These are phyloP conservation scores for Thalassophryne amazonica DNA, from an alignment of 2,797 vertebrate species.

Conservation along the genomic window DNA sequence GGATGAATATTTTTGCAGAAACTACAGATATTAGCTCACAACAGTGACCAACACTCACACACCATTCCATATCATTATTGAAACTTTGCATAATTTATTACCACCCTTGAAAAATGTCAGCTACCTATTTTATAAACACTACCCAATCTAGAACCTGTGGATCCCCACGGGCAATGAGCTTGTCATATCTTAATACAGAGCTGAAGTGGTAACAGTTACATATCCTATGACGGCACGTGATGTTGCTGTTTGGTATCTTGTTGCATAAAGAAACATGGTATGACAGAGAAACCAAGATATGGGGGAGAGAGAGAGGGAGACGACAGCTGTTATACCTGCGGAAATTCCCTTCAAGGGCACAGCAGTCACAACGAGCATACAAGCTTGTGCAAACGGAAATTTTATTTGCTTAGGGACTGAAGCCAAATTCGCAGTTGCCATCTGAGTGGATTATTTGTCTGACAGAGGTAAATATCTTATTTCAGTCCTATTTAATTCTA, in stretches of 20 bases:
- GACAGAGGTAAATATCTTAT: slow-evolving; percentile 43
- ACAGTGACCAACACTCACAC: too few species aligned
- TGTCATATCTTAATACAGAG: slow-evolving; percentile 4
- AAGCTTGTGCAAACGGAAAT: slow-evolving; percentile 22
- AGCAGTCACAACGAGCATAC: slow-evolving; percentile 38
- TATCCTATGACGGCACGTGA: slow-evolving; percentile 19
- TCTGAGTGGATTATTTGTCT: slow-evolving; percentile 13
- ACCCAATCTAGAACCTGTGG: too few species aligned
- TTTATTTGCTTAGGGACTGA: slow-evolving; percentile 19
- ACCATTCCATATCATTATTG: too few species aligned
- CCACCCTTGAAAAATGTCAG: too few species aligned
- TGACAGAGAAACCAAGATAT: slow-evolving; percentile 9
- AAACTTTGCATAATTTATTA: too few species aligned
- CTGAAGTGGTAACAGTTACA: slow-evolving; percentile 20
- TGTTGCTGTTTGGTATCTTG: slow-evolving; percentile 62
- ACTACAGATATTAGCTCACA: too few species aligned
- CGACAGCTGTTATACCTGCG: slow-evolving; percentile 53
- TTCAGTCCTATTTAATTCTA: background rate
- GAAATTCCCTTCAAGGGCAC: slow-evolving; percentile 68
- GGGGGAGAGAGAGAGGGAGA: slow-evolving; percentile 12
- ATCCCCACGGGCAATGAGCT: too few species aligned
- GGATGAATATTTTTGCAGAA: too few species aligned
- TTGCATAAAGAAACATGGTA: slow-evolving; percentile 61
- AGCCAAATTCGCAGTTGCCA: slow-evolving; percentile 24
- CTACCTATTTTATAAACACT: too few species aligned